Conservation (phyloP, 2,797 vertebrate species). For the Zalophus californianus region DNA sequence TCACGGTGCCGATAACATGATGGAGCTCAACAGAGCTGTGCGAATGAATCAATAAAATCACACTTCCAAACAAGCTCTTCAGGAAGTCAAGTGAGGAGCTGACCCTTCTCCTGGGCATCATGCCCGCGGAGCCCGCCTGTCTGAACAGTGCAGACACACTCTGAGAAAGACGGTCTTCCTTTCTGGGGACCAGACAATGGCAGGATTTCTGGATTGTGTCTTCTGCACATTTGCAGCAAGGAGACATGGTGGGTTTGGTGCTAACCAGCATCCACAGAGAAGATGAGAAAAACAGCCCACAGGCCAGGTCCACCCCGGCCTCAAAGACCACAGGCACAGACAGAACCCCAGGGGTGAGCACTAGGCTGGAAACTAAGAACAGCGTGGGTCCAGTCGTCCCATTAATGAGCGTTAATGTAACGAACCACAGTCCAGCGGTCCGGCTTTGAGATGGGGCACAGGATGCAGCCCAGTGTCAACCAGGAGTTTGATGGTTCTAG, state of each 20-base stretch:
- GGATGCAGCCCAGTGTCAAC: background rate
- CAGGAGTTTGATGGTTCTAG: too few relatives aligned
- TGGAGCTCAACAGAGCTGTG: fast-evolving
- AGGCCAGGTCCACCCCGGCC: fast-evolving
- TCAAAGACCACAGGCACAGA: background rate
- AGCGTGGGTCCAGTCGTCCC: fast-evolving
- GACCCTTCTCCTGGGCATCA: background rate
- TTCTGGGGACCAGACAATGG: background rate
- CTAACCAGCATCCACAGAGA: background rate
- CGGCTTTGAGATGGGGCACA: background rate
- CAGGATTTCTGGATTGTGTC: background rate
- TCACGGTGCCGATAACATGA: background rate
- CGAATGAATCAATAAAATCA: background rate
- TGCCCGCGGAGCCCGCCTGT: fast-evolving
- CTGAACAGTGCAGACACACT: fast-evolving
- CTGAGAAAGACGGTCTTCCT: background rate
- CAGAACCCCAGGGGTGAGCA: fast-evolving
- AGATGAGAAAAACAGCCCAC: background rate
- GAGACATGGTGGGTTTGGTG: fast-evolving
- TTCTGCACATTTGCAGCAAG: fast-evolving
- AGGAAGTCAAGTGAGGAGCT: background rate
- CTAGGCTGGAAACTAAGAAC: background rate
- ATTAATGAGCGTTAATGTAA: fast-evolving
- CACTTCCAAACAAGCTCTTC: background rate
- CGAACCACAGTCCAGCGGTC: fast-evolving